Base-by-base conservation (phyloP, 2,888 invertebrate species). In the Cataglyphis altisquamis region DNA sequence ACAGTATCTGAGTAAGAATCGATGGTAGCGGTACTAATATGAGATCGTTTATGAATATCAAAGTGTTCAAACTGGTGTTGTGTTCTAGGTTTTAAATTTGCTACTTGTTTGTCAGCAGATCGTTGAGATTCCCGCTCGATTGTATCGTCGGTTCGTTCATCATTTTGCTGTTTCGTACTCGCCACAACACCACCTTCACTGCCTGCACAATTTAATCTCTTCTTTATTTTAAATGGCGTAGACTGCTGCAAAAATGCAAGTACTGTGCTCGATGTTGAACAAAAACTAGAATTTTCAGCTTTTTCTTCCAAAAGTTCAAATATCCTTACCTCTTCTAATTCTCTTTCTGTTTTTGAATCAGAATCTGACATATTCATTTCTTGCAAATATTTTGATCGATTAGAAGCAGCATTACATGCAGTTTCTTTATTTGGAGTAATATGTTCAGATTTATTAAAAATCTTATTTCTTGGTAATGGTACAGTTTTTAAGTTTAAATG, bases 251-350 rank as follows among this genome's bases (percentile, higher is more conserved):
- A 91, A 86, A 96, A 96, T 25, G 95, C 95, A 75, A 95, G 94
- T 36, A 97, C 96, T 68, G 96, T 96, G 68, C 97, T 97, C 57
- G 96, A 97, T 72, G 97, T 96, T 85, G 97, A 96, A 92, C 96
- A 96, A 89, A 98, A 97, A 92, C 97, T 97, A 32, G 97, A 97
- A 92, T 96, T 95, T 67, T 96, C 95, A 6, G 97, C 97, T 94
- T 97, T 97, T 90, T 97, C 96, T 94, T 98, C 98, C 52, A 98
- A 94, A 8, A 97, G 93, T 92, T 98, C 98, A 95, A 98, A 98
- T 92, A 97, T 96, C 84, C 96, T 96, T 86, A 98, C 95, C 92
- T 97, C 97, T 48, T 96, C 96, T 1, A 94, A 89, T 94, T 96
- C 96, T 91, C 94, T 95, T 39, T 95, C 95, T 29, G 86, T 92